Conservation (phyloP, 37 sponge, comb jelly and placozoan species). For the Hexactinellida sp. region DNA sequence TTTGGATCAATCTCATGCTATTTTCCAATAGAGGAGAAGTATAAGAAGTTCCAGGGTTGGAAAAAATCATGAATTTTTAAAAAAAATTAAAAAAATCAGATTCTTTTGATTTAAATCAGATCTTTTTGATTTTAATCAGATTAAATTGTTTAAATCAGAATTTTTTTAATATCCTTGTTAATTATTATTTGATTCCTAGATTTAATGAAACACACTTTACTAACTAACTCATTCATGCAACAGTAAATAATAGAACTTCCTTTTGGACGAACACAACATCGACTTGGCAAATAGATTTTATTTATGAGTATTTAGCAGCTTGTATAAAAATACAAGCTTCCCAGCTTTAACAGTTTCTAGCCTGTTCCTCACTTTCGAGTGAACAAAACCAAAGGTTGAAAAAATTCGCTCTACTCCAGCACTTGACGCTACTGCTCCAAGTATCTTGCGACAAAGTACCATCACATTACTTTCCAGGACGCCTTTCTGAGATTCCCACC, state of each 20-base stretch:
- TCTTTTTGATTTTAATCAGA: too few species aligned
- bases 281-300: neutral
- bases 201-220: neutral
- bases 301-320: neutral
- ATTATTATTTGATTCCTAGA: neutral
- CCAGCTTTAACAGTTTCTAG: neutral
- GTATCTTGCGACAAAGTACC: neutral
- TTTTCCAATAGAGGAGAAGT: too few species aligned
- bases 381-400: slow-evolving; percentile 12
- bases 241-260: neutral
- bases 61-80: neutral
- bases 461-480: neutral
- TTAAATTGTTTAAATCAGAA: neutral
- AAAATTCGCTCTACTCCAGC: slow-evolving; percentile 12
- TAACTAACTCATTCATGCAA: neutral
- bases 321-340: neutral
- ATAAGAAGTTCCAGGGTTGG: neutral
- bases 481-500: neutral
- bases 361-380: neutral
- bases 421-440: slow-evolving; percentile 11
- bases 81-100: too few species aligned
- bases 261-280: neutral
- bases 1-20: too few species aligned
- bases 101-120: too few species aligned
- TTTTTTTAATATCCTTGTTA: neutral